These are phyloP conservation scores for Drosophila meridionalis DNA, from an alignment of 2,888 invertebrate species.

Conservation along the genomic window DNA sequence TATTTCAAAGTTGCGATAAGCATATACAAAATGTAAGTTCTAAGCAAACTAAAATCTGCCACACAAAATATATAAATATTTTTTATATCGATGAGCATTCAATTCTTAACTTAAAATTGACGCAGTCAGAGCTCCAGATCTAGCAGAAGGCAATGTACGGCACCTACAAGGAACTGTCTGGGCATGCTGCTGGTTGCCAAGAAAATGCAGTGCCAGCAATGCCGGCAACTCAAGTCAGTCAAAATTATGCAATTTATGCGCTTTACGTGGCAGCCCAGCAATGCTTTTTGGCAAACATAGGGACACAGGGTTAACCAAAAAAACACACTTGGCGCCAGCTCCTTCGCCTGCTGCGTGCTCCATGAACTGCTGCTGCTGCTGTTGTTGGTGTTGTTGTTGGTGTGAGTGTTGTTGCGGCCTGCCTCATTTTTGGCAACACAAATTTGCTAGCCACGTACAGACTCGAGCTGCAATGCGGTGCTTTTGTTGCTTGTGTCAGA, in stretches of 20 bases:
- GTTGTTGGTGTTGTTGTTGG: neutral
- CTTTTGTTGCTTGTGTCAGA: constrained; percentile 65
- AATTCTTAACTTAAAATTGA: constrained; percentile 45
- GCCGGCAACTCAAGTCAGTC: constrained; percentile 74
- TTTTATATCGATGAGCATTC: too few species aligned
- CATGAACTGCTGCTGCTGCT: constrained; percentile 9
- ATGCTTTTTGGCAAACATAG: constrained; percentile 58
- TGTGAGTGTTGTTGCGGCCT: constrained; percentile 31
- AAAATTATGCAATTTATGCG: constrained; percentile 83
- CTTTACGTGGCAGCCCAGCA: constrained; percentile 67
- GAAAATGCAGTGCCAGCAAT: constrained; percentile 70
- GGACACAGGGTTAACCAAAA: constrained; percentile 69
- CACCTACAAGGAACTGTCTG: constrained; percentile 57
- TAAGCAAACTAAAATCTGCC: too few species aligned
- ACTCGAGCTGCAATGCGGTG: constrained; percentile 63
- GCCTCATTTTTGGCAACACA: constrained; percentile 66
- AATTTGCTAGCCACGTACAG: constrained; percentile 78
- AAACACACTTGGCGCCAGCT: constrained; percentile 78
- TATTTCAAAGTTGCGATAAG: neutral
- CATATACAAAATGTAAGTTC: neutral
- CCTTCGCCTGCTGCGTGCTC: constrained; percentile 25
- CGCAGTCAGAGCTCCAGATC: constrained; percentile 42
- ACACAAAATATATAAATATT: neutral
- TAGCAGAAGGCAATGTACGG: constrained; percentile 62
- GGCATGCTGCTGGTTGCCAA: constrained; percentile 53